These are phyloP conservation scores for Apistogramma diplotaenia DNA, from an alignment of 2,113 vertebrate genomes.

Conservation along the genomic window DNA sequence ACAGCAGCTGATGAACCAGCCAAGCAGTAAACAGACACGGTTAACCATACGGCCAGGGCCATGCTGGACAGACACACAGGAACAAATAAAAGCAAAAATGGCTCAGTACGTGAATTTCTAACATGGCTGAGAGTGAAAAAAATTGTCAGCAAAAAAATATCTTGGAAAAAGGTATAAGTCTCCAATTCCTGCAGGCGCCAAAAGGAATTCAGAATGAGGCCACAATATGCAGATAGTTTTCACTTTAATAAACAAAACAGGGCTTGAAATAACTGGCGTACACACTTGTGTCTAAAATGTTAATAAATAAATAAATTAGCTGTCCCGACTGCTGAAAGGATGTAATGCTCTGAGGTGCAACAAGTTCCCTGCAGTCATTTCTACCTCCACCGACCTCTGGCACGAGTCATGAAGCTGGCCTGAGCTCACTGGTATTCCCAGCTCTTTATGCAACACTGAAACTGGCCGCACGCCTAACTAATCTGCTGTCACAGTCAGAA, in stretches of 20 bases:
- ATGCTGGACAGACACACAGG: slow-evolving; percentile 63
- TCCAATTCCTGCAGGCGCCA: not conserved
- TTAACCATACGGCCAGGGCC: slow-evolving; percentile 57
- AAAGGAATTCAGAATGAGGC: not conserved
- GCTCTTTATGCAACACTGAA: not conserved
- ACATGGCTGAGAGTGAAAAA: not conserved
- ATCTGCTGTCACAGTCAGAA: not conserved
- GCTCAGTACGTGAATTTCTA: not conserved
- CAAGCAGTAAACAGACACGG: slow-evolving; percentile 58
- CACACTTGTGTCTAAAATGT: not conserved
- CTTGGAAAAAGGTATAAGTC: not conserved
- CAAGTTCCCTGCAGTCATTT: not conserved
- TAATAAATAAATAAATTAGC: not conserved
- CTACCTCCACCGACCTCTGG: not conserved
- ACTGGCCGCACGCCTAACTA: not conserved
- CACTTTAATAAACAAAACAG: not conserved
- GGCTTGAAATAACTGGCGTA: not conserved
- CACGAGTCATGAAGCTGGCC: not conserved
- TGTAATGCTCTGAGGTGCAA: not conserved
- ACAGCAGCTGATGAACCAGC: slow-evolving; percentile 61
- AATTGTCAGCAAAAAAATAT: not conserved
- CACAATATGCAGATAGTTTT: not conserved
- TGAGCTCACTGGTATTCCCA: not conserved
- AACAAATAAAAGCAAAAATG: slow-evolving; percentile 7
- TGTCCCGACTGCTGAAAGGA: not conserved